Conservation (phyloP, 2,797 vertebrate genomes). For the Typhlichthys eigenmanni region DNA sequence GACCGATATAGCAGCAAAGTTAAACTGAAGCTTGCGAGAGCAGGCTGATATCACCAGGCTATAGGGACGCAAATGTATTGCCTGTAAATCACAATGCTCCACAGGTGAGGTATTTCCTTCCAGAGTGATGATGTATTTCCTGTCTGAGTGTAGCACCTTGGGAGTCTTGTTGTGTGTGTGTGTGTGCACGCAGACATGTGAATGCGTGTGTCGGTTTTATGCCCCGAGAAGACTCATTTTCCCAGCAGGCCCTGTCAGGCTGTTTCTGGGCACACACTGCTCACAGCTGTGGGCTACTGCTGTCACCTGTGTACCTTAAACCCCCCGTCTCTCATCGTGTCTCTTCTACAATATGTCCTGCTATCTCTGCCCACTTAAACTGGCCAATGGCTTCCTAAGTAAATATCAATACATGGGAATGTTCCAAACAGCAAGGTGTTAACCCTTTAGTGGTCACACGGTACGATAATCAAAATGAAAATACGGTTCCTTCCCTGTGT, state of each 20-base stretch:
- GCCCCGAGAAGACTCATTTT: constrained; percentile 69
- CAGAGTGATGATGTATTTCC: constrained; percentile 59
- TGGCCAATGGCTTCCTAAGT: neutral
- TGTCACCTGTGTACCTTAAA: constrained; percentile 70
- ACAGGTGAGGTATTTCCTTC: constrained; percentile 53
- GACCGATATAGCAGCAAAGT: no score
- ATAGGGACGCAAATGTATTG: constrained; percentile 11
- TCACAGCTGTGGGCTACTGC: constrained; percentile 71
- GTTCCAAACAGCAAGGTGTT: neutral
- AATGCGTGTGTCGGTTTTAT: constrained; percentile 51
- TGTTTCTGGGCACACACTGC: constrained; percentile 66
- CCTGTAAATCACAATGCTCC: constrained; percentile 18
- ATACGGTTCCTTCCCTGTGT: no score
- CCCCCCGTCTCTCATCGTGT: constrained; percentile 25
- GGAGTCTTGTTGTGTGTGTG: constrained; percentile 50
- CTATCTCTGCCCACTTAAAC: constrained; percentile 3
- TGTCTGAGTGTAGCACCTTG: constrained; percentile 42
- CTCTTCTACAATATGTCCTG: constrained; percentile 10
- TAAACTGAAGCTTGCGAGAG: no score
- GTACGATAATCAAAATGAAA: no score
- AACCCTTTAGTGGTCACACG: neutral
- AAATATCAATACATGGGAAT: neutral
- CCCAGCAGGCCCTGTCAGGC: constrained; percentile 74
- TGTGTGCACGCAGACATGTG: neutral
- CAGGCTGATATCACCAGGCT: no score